These are phyloP conservation scores for Anguilla anguilla DNA, from an alignment of 2,797 vertebrate genomes.

Conservation along the genomic window DNA sequence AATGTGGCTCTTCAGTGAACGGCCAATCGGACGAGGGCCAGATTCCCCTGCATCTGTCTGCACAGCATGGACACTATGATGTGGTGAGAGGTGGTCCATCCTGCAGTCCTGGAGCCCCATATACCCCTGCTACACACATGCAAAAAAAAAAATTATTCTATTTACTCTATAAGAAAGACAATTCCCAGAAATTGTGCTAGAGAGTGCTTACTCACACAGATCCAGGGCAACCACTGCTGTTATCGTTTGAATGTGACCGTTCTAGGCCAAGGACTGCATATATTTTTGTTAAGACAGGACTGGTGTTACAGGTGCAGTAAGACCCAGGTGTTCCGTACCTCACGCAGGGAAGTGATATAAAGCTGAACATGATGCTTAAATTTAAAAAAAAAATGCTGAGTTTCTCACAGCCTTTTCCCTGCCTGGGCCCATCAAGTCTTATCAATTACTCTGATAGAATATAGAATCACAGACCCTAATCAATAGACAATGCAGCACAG, in stretches of 20 bases:
- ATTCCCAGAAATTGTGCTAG: too few species aligned
- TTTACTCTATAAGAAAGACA: neutral
- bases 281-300: neutral
- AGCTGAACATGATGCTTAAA: too few species aligned
- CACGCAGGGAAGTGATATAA: neutral
- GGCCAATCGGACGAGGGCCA: constrained; percentile 93
- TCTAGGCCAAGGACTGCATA: neutral
- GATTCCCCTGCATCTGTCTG: constrained; percentile 92
- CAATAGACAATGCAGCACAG: too few species aligned
- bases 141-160: too few species aligned
- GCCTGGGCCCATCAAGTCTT: too few species aligned
- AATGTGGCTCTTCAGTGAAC: constrained; percentile 91
- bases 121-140: neutral
- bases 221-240: neutral
- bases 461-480: too few species aligned
- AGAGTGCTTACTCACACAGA: constrained; percentile 2
- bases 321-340: neutral
- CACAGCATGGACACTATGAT: constrained; percentile 96
- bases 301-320: too few species aligned
- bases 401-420: too few species aligned
- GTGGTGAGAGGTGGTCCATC: constrained; percentile 75
- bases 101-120: neutral
- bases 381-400: too few species aligned
- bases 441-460: too few species aligned
- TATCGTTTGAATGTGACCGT: neutral